Evolutionary conservation across 2,113 vertebrate genomes (phyloP).

Genomic region (Lethenteron camtschaticum): DNA sequence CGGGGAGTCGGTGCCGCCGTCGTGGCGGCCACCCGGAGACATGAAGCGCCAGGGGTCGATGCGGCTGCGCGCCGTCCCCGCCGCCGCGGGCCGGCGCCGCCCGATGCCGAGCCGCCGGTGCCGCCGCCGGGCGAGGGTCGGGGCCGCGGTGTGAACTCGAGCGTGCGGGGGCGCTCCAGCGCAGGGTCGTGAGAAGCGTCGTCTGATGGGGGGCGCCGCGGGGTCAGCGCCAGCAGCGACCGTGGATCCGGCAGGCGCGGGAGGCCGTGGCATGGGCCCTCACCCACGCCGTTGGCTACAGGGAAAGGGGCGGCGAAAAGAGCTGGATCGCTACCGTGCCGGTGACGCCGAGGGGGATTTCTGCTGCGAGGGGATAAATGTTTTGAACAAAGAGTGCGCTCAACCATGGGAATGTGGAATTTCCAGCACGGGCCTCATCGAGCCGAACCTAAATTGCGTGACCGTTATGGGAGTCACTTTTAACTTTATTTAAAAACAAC

Average conservation of each 20-base stretch:
- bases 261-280: constrained; percentile 22
- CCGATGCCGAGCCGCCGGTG: not conserved
- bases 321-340: too few species aligned
- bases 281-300: not conserved
- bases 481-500: too few species aligned
- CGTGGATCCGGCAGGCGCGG: constrained; percentile 76
- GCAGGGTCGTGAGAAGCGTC: constrained; percentile 32
- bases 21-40: constrained; percentile 23
- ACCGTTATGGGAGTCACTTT: too few species aligned
- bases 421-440: too few species aligned
- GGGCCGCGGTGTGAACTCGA: constrained; percentile 69
- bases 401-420: too few species aligned
- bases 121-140: constrained; percentile 44
- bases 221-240: constrained; percentile 66
- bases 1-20: constrained; percentile 44
- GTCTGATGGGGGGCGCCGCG: constrained; percentile 34
- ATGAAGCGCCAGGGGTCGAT: constrained; percentile 54
- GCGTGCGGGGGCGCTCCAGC: constrained; percentile 73
- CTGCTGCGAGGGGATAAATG: too few species aligned
- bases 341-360: too few species aligned
- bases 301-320: not conserved
- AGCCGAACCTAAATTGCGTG: too few species aligned
- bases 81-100: constrained; percentile 32
- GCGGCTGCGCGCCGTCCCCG: constrained; percentile 48
- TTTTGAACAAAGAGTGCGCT: too few species aligned